Percentiles rank a stretch among this genome's conserved stretches.
phyloP scores from a whole-genome alignment of 2,113 vertebrate species.

The Dermatemys mawii region DNA sequence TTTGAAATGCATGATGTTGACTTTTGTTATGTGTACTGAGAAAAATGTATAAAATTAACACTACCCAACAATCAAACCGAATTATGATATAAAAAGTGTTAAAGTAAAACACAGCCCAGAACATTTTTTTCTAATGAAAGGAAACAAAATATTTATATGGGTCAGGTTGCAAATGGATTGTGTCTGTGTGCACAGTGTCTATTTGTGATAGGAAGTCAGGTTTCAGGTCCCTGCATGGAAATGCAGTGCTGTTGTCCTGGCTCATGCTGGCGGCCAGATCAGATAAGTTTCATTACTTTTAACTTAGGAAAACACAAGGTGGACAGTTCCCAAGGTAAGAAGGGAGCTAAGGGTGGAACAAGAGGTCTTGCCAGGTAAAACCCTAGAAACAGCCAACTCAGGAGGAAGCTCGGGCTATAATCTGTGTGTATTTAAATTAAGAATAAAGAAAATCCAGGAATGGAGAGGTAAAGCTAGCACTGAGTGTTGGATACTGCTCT shows the following conservation, averaged over 20 bases:
- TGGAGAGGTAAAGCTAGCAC: neutral
- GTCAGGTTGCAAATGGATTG: neutral
- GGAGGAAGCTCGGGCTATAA: neutral
- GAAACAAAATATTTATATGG: neutral
- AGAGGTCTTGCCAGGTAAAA: neutral
- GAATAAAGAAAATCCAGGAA: neutral
- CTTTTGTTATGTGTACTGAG: neutral
- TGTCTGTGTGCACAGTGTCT: neutral
- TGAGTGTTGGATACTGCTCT: neutral
- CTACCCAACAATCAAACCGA: neutral
- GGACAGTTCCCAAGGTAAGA: neutral
- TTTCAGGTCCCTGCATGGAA: neutral
- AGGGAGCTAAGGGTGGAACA: neutral
- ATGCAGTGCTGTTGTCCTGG: neutral
- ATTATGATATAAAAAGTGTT: neutral
- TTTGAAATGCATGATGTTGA: neutral
- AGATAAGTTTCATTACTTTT: neutral
- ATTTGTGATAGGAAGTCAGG: neutral
- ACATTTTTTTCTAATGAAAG: neutral
- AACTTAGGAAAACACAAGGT: neutral
- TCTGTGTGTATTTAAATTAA: neutral
- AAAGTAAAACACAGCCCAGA: neutral
- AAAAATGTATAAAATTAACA: neutral
- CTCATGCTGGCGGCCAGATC: neutral
- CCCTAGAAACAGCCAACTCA: neutral